A percentile compares a stretch with the other conserved stretches of the same genome.
Evolutionary conservation across 2,113 vertebrate genomes (phyloP).

Genomic region (Bufo gargarizans): DNA sequence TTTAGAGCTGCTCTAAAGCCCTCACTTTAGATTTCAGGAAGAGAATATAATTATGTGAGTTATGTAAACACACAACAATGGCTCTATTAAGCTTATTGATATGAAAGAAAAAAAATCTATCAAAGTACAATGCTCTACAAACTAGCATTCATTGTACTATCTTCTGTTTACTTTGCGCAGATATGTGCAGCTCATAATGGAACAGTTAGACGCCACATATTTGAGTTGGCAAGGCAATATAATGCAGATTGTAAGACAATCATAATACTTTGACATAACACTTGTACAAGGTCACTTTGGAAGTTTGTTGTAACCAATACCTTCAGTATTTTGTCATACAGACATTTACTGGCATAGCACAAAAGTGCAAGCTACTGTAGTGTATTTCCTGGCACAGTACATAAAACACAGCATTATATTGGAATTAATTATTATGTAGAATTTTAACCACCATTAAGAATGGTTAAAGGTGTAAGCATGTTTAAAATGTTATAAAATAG

Average conservation of each 20-base stretch:
- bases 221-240: conserved; percentile 4
- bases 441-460: background rate
- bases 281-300: conserved; percentile 8
- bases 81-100: background rate
- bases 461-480: no score
- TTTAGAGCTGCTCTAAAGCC: background rate
- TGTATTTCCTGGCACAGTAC: background rate
- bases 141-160: background rate
- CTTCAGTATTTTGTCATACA: background rate
- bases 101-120: conserved; percentile 16
- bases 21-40: background rate
- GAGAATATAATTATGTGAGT: background rate
- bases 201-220: conserved; percentile 9
- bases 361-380: background rate
- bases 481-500: no score
- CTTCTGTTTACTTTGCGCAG: background rate
- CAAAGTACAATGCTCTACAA: conserved; percentile 11
- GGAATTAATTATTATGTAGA: background rate
- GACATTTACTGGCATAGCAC: background rate
- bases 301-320: background rate
- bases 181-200: conserved; percentile 3
- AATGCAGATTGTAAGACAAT: conserved; percentile 12
- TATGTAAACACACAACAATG: conserved; percentile 1
- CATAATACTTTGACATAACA: conserved; percentile 17
- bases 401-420: background rate